Percentiles rank a stretch among this genome's conserved stretches.
Evolutionary conservation across 1,140 invertebrate species (phyloP).

Genomic region (Lycorma delicatula): DNA sequence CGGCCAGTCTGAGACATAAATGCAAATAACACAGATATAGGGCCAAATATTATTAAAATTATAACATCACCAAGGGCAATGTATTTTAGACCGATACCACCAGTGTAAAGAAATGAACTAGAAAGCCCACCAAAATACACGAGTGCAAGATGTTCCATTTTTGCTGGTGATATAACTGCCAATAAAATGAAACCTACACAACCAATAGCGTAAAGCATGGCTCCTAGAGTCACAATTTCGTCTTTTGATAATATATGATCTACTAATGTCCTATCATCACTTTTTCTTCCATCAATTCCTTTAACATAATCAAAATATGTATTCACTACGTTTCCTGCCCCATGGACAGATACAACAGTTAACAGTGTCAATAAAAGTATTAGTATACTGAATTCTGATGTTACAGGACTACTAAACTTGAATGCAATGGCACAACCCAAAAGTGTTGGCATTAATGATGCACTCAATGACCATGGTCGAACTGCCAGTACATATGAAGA

Average conservation of each 20-base stretch:
- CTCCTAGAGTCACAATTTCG: conserved; percentile 72
- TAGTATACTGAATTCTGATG: conserved; percentile 63
- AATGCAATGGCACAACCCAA: conserved; percentile 80
- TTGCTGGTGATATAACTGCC: conserved; percentile 71
- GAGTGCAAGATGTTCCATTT: conserved; percentile 87
- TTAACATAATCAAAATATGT: conserved; percentile 92
- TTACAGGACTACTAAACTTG: conserved; percentile 51
- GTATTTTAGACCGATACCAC: conserved; percentile 52
- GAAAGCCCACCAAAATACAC: conserved; percentile 92
- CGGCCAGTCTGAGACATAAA: conserved; percentile 85
- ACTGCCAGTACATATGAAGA: conserved; percentile 79
- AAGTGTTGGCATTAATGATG: conserved; percentile 80
- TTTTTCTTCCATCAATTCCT: conserved; percentile 85
- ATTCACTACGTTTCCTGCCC: conserved; percentile 94
- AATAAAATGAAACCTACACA: conserved; percentile 81
- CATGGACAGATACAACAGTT: conserved; percentile 84
- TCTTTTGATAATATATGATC: conserved; percentile 79
- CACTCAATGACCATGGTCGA: conserved; percentile 87
- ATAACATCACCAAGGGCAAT: conserved; percentile 53
- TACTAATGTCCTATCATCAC: conserved; percentile 86
- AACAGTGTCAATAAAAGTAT: conserved; percentile 72
- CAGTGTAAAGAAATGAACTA: conserved; percentile 82
- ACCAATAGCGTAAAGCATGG: conserved; percentile 75
- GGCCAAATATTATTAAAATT: conserved; percentile 87
- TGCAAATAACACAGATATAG: conserved; percentile 88